Evolutionary conservation across 2,888 invertebrate genomes (phyloP).

Genomic region (Drosophila cracens): DNA sequence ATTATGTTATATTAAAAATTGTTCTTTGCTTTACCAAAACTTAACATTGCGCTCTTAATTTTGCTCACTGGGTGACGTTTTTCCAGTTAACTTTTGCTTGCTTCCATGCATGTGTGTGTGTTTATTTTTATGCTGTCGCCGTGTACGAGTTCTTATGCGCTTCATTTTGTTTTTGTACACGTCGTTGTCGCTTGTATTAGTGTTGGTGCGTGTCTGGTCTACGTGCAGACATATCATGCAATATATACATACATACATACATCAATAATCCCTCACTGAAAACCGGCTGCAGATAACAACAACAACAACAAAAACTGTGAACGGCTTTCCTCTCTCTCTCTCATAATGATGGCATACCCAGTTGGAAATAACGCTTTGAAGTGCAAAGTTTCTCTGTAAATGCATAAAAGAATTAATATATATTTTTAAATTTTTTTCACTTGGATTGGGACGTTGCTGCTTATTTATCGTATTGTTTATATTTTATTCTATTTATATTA

Average conservation of each 20-base stretch:
- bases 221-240: slow-evolving; percentile 78
- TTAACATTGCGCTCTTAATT: slow-evolving; percentile 33
- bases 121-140: slow-evolving; percentile 78
- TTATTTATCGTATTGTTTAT: background rate
- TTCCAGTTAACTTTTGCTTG: slow-evolving; percentile 69
- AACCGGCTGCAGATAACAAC: slow-evolving; percentile 74
- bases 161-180: slow-evolving; percentile 69
- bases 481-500: background rate
- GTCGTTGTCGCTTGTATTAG: slow-evolving; percentile 48
- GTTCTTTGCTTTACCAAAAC: slow-evolving; percentile 33
- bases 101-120: slow-evolving; percentile 41
- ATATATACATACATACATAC: slow-evolving; percentile 47
- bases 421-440: background rate
- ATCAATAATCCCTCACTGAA: slow-evolving; percentile 78
- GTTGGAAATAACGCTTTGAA: slow-evolving; percentile 27
- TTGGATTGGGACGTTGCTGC: background rate
- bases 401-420: background rate
- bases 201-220: slow-evolving; percentile 70
- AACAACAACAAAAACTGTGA: slow-evolving; percentile 65
- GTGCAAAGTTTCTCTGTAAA: background rate
- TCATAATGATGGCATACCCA: slow-evolving; percentile 39
- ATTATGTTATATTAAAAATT: slow-evolving; percentile 23
- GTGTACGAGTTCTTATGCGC: slow-evolving; percentile 74
- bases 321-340: slow-evolving; percentile 50
- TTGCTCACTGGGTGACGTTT: slow-evolving; percentile 69